Evolutionary conservation across 2,888 invertebrate species (phyloP), one percentile per base, ranked within the genome.

Genomic region (Prostheceraeus crozeri): DNA sequence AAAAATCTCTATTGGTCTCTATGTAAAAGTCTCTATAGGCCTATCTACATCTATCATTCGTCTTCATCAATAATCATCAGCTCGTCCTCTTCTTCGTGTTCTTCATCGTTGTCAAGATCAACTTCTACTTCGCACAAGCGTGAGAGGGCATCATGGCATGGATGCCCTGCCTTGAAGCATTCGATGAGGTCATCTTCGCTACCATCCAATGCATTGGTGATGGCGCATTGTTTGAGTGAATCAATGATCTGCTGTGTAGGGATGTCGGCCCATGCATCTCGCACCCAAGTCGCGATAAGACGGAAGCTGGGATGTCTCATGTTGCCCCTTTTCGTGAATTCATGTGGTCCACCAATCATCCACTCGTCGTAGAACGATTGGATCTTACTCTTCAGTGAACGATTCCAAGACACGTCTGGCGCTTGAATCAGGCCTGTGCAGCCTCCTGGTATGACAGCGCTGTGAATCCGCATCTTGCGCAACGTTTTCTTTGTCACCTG

Each of bases 341-440:
- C 19, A 21, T 40, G 40, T n/a, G 14, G 8, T 8, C 6, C 6
- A n/a, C 19, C n/a, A 14, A n/a, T 21, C 40, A 58, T 25, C 58
- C 58, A 58, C 14, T 64, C 64, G 16, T 56, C 35, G 23, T 61
- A 61, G 6, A 4, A 27, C 8, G 16, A 14, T 3, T 35, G 33
- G 25, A 64, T 3, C 14, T 57, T 60, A 10, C 59, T n/a, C 21
- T 63, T 63, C 11, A 63, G 64, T 10, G 63, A 64, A 14, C 36
- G 31, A 28, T 63, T 63, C 63, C 63, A 63, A 23, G 33, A 65
- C 8, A 63, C 64, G 21, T 63, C 63, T n/a, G 63, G 63, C 2
- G 63, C 58, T 40, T 68, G 67, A n/a, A 65, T 23, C 14, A 64
- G 57, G 8, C 52, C 36, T 3, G 68, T 66, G 35, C 62, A 65